Base-by-base conservation (phyloP, 2,888 invertebrate species). In the Odontocerum albicorne region DNA sequence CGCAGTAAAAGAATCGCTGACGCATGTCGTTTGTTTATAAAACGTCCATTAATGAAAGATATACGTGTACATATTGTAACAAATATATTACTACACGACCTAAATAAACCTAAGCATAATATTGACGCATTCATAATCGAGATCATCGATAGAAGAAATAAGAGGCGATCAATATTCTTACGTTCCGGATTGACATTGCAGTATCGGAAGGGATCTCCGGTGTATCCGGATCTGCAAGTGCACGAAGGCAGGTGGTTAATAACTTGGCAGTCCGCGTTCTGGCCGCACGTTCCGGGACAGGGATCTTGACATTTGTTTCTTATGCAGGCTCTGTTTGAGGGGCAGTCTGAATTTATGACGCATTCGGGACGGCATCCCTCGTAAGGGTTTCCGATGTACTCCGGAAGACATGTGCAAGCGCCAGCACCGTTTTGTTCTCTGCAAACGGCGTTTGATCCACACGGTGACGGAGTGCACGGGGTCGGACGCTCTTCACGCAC, bases 311-410 rank as follows among this genome's bases (percentile, higher is more conserved):
- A 91, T 71, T 87, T 88, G 65, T 86, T 85, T 67, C 83, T 83
- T 53, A 85, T 80, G 63, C 90, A 90, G 15, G 89, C 84, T 67
- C 77, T 82, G 66, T 86, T 85, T 3, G 86, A 83, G 1, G 84
- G 74, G 67, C 90, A 90, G 64, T 89, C 89, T 2, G 87, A 83
- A 66, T 87, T 88, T 15, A 87, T 73, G 0, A 83, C 77, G 66
- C 90, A 90, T 72, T 90, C 88, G 15, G 89, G 89, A 61, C 86
- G 77, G 67, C 89, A 90, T 39, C 86, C 87, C 65, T 82, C 81
- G 60, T 83, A 83, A 3, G 83, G 83, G 66, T 83, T 82, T 45
- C 83, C 83, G 57, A 75, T 82, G 67, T 86, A 84, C 63, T 84
- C 86, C 20, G 80, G 71, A 4, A 83, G 70, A 65, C 90, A 90